Conservation (phyloP, 2,797 vertebrate species). For the Otus scops region DNA sequence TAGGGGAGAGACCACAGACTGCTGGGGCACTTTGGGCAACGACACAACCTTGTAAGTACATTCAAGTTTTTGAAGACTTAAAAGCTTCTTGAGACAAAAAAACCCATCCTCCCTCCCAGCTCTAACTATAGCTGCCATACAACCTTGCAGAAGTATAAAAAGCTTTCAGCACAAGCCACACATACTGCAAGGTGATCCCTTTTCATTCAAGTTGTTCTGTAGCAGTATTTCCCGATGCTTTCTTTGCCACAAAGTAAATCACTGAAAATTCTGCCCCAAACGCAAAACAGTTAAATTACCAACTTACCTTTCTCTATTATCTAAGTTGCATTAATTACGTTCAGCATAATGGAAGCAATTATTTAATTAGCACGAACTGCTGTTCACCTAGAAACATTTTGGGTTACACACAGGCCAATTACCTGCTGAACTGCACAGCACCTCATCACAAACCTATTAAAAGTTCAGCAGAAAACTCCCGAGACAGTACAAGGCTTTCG, state of each 20-base stretch:
- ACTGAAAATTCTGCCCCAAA: background rate
- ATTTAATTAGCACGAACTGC: slow-evolving; percentile 20
- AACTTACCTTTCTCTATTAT: background rate
- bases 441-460: background rate
- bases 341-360: slow-evolving; percentile 26
- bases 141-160: background rate
- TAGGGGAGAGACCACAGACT: background rate
- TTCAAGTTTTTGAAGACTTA: background rate
- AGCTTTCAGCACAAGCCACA: background rate
- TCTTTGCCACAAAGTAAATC: background rate
- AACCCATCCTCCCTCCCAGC: background rate
- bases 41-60: background rate
- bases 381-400: slow-evolving; percentile 9
- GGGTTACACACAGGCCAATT: background rate
- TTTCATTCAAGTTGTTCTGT: background rate
- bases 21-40: background rate
- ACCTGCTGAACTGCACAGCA: background rate
- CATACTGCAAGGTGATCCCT: background rate
- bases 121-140: background rate
- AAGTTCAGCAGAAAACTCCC: background rate
- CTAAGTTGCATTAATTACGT: background rate
- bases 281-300: background rate
- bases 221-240: background rate
- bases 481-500: background rate
- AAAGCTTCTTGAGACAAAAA: background rate